Evolutionary conservation across 2,113 vertebrate species (phyloP), one percentile per base, ranked within the genome.

Genomic region (Mus musculus): DNA sequence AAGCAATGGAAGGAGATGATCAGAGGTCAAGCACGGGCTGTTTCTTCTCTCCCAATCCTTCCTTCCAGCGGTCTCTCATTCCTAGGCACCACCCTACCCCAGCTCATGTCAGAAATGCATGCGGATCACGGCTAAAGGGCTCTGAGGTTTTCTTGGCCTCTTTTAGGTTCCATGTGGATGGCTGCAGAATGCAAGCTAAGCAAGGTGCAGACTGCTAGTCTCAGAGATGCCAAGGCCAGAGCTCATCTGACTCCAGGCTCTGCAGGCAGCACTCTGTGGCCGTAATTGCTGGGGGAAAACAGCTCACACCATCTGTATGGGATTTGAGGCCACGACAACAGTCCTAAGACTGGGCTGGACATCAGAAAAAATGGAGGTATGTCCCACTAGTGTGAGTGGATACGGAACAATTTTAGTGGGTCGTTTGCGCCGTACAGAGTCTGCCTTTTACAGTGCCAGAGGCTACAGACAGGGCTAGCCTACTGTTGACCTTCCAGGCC

Each of bases 301-400:
- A 6, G 88, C 30, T 30, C 19, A 5, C 0, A 5, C 49, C 17
- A 46, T 75, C 88, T 17, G 39, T 19, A 14, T 6, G 16, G 7
- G 42, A 54, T 71, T 1, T 20, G n/a, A n/a, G 28, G 76, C 1
- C 2, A 22, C 5, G 81, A 33, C 11, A 3, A 26, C 0, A 4
- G 52, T 10, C 42, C 20, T 1, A 6, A 52, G 69, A 33, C 54
- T 7, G 36, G 6, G 28, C 30, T 0, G 13, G 63, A 33, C 2
- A 0, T 10, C 10, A 24, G 20, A 0, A 13, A 0, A 42, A 36
- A n/a, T 0, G 0, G 75, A 33, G 36, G 75, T 36, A 0, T 0
- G 19, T 7, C 11, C 22, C 2, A 7, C 24, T 1, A 20, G 72
- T 59, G 54, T 56, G 30, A 7, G 10, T 4, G 28, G 56, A 61